Evolutionary conservation across 2,797 vertebrate species (phyloP), one percentile per base, ranked within the genome.

Genomic region (Micromesistius poutassou): DNA sequence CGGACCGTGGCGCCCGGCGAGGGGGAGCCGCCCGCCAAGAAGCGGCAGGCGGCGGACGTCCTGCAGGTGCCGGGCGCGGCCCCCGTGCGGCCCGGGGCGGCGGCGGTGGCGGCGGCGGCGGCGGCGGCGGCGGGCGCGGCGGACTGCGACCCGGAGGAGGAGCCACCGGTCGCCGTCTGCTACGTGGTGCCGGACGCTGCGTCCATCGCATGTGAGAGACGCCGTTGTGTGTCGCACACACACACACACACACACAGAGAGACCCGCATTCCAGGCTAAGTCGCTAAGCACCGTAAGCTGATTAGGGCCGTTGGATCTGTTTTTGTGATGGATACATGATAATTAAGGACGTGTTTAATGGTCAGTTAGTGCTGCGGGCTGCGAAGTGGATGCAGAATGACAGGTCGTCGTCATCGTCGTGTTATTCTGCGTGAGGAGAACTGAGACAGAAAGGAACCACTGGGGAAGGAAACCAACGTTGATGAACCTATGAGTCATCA

Each of bases 171-270:
- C 16, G 91, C 95, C 76, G 90, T 94, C 74, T 94, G 93, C 10
- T 92, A 89, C n/a, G 86, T 95, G 79, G 86, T 95, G 80, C 96
- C 94, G 0, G 81, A 92, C 83, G 94, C 92, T 78, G 93, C 94
- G 0, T 94, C 96, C 2, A 89, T 94, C 14, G 95, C 95, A 35
- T 95, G 97, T 99, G 88, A 97, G 98, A 77, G 10, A 25, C 22
- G 8, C 8, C n/a, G 55, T 2, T 4, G 62, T 62, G 55, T 22
- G 9, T 7, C 55, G 25, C 50, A 62, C 80, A 68, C 28, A 74
- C 35, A 30, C 80, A 46, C 19, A 73, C 38, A 2, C 81, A 3
- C 38, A 13, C 55, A 42, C 31, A 73, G 50, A 40, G 31, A 71
- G 19, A 79, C 28, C 25, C 28, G 6, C 68, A 8, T 72, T 16